Base-by-base conservation (phyloP, 2,888 invertebrate genomes). In the Gastrophysa polygoni region DNA sequence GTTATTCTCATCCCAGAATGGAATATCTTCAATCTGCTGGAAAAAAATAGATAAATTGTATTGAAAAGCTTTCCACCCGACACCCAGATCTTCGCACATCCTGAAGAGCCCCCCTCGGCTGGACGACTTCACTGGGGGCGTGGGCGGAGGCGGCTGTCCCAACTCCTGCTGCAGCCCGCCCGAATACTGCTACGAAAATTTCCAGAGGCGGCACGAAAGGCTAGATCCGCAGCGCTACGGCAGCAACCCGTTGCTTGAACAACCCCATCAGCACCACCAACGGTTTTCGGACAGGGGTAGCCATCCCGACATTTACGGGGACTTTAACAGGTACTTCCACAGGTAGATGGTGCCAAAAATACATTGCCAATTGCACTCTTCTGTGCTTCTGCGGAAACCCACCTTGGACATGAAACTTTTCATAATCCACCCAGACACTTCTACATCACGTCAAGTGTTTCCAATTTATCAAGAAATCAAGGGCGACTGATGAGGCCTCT, bases 161-260 rank as follows among this genome's bases (percentile, higher is more conserved):
- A n/a, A n/a, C n/a, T n/a, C n/a, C 67, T 81, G 80, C 65, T 78
- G 65, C 43, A 7, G 24, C 4, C 71, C 70, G 8, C 71, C 70
- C 46, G 74, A 75, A 11, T 65, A 66, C 44, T 85, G 84, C 29
- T 86, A 84, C 71, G 87, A 87, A 71, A 86, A 86, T 67, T 88
- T 87, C 74, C 86, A 87, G 55, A 75, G 82, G 60, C 83, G 85
- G 74, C 87, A 87, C 57, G 87, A 87, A 67, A 55, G 69, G 54
- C 77, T 78, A 58, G 83, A 84, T 71, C 81, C 81, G 2, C 82
- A 81, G 55, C 61, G 66, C 49, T 84, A 84, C 66, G 83, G 83
- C 10, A 83, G 83, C 69, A 82, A 80, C 66, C 81, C 82, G 2
- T 80, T 82, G 80, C 67, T 83, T 76, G 81, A 78, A 59, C 67